Base-by-base conservation (phyloP, 2,888 invertebrate species). In the Cremastinae sp. region DNA sequence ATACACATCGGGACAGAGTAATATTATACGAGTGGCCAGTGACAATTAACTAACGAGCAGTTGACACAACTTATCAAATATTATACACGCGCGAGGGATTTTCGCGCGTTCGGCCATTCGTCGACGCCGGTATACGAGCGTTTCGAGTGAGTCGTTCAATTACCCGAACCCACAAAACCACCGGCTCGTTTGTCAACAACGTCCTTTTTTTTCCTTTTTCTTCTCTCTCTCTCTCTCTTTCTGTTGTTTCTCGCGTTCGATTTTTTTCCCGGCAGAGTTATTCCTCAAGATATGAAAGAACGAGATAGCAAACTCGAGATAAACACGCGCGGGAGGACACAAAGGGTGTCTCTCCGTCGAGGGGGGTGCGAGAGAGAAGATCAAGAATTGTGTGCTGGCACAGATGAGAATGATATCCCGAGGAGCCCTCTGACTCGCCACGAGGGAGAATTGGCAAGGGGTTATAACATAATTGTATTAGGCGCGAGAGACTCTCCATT, bases 11-110 rank as follows among this genome's bases (percentile, higher is more conserved):
- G 18, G 14, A 55, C 53, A 70, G 45, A 73, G 64, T 66, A 56
- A 69, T 69, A 73, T 75, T 61, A 65, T 66, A 72, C 70, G 75
- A 70, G 69, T 74, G 65, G 28, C 62, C 75, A 75, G 78, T 82
- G 84, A 86, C 87, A 88, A 88, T 88, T 88, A 88, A 87, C 88
- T 88, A 88, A 88, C 88, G 88, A 88, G 87, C 86, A 85, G 88
- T 88, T 88, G 87, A 88, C 88, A 88, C 86, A 88, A 88, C 87
- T 88, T 88, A 87, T 88, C 86, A 84, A 88, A 87, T 87, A 84
- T 85, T 87, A 85, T 85, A 69, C 69, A 58, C 83, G 83, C 85
- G 82, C 82, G 83, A 83, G 79, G 81, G 81, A 82, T 73, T 75
- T 83, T 68, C 69, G 66, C 78, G 78, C 74, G 77, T 74, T 18